These are phyloP conservation scores for Phorcus lineatus DNA, from an alignment of 2,888 invertebrate species.

Conservation along the genomic window DNA sequence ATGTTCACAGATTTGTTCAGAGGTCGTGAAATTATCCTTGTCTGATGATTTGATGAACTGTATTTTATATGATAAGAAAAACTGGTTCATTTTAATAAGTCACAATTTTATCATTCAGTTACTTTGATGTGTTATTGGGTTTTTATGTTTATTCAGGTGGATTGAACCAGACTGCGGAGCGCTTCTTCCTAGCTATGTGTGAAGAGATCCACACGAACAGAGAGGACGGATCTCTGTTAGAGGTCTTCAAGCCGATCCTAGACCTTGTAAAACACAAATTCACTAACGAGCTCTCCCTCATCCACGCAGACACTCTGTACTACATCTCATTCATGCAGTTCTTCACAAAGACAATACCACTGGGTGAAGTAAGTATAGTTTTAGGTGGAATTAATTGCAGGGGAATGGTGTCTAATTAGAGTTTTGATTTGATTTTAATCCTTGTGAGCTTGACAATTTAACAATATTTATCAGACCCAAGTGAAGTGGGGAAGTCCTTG, in stretches of 20 bases:
- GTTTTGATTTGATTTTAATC: too few relatives aligned
- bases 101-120: too few relatives aligned
- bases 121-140: too few relatives aligned
- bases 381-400: not conserved
- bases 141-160: not conserved
- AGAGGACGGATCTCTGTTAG: conserved; percentile 60
- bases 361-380: conserved; percentile 61
- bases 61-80: too few relatives aligned
- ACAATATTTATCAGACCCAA: too few relatives aligned
- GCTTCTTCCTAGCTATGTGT: conserved; percentile 59
- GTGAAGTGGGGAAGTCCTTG: too few relatives aligned
- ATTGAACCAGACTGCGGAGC: conserved; percentile 39
- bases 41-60: too few relatives aligned
- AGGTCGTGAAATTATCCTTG: too few relatives aligned
- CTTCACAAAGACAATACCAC: conserved; percentile 58
- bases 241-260: conserved; percentile 57
- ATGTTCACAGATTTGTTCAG: too few relatives aligned
- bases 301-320: conserved; percentile 52
- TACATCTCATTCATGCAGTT: conserved; percentile 59
- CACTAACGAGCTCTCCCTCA: conserved; percentile 44
- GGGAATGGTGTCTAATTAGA: not conserved
- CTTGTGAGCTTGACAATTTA: too few relatives aligned
- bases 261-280: conserved; percentile 47
- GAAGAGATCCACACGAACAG: conserved; percentile 55
- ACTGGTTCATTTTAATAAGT: too few relatives aligned